Conservation (phyloP, 2,797 vertebrate species). For the Bradypodion ventrale region DNA sequence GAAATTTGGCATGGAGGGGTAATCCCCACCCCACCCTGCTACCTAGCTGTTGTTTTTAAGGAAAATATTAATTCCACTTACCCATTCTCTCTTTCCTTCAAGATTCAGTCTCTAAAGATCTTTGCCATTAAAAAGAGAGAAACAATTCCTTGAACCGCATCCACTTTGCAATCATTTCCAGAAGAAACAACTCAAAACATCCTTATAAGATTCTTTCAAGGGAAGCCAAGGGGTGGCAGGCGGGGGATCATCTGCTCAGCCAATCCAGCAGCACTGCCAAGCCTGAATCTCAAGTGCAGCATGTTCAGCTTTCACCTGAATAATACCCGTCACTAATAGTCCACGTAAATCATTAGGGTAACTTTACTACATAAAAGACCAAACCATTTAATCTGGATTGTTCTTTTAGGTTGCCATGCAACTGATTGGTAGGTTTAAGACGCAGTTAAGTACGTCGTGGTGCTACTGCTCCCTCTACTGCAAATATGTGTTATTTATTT, state of each 20-base stretch:
- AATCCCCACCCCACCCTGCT: neutral
- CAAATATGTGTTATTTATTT: conserved; percentile 60
- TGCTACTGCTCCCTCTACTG: conserved; percentile 79
- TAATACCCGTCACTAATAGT: conserved; percentile 40
- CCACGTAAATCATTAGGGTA: conserved; percentile 43
- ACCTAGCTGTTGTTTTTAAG: neutral
- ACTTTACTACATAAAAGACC: conserved; percentile 48
- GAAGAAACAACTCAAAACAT: conserved; percentile 20
- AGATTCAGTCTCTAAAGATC: conserved; percentile 27
- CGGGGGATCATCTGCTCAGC: neutral
- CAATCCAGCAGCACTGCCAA: conserved; percentile 28
- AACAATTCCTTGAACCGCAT: conserved; percentile 23
- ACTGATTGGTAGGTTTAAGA: conserved; percentile 26
- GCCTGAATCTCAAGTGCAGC: conserved; percentile 23
- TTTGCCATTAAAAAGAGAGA: conserved; percentile 19
- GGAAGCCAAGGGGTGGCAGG: neutral
- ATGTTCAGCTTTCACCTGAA: conserved; percentile 43
- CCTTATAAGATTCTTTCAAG: conserved; percentile 14
- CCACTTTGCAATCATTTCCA: conserved; percentile 41
- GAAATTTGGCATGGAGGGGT: neutral
- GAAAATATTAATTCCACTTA: conserved; percentile 21
- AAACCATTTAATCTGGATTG: conserved; percentile 47
- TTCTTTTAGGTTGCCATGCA: conserved; percentile 53
- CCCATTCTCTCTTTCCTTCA: conserved; percentile 44
- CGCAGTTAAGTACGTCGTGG: conserved; percentile 46